Conservation (phyloP, 2,113 vertebrate species). For the Solea senegalensis region DNA sequence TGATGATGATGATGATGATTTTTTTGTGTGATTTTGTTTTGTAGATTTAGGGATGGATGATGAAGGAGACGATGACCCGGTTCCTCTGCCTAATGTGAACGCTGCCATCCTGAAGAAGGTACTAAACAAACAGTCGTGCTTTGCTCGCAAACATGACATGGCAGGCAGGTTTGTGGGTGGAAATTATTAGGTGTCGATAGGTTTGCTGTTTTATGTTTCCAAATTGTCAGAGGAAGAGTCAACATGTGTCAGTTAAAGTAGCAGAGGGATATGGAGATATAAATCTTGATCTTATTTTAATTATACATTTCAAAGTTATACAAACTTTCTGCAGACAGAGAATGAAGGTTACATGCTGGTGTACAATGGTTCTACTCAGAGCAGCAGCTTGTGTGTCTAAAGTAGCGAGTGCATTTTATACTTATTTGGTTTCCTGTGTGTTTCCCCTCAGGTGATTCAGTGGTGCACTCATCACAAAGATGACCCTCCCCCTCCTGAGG, state of each 20-base stretch:
- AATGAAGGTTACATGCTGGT: too few species aligned
- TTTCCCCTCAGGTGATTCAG: constrained; percentile 90
- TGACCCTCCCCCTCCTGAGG: constrained; percentile 97
- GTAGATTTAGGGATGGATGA: constrained; percentile 99
- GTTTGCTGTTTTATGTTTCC: too few species aligned
- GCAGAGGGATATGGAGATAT: too few species aligned
- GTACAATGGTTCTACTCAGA: background rate
- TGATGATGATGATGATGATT: background rate
- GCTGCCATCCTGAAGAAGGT: constrained; percentile 99
- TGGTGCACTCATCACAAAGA: constrained; percentile 99
- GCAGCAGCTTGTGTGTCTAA: background rate
- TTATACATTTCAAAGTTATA: too few species aligned
- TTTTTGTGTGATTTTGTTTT: background rate
- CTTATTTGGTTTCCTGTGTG: background rate
- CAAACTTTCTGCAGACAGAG: too few species aligned
- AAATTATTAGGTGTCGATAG: too few species aligned
- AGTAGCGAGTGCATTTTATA: background rate
- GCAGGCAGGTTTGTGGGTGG: too few species aligned
- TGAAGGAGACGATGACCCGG: constrained; percentile 98
- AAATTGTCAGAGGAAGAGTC: too few species aligned
- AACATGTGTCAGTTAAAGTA: too few species aligned
- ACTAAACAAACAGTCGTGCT: constrained; percentile 11
- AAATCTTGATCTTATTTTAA: too few species aligned
- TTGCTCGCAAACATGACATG: too few species aligned
- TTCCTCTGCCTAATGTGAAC: constrained; percentile 98